These are phyloP conservation scores for Drosophila eohydei DNA, from an alignment of 2,888 invertebrate genomes.

Conservation along the genomic window DNA sequence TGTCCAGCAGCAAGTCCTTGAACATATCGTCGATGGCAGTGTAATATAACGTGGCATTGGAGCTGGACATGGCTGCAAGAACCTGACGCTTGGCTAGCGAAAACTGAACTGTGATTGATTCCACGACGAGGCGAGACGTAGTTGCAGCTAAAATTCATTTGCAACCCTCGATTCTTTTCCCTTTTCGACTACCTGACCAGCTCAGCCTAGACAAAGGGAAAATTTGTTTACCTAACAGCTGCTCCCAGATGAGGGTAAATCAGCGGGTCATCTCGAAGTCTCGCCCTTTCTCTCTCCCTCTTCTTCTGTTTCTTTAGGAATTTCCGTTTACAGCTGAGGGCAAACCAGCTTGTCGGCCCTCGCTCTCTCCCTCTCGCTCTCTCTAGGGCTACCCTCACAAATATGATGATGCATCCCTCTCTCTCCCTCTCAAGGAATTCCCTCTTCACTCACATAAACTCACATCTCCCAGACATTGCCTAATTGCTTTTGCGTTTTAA, in stretches of 20 bases:
- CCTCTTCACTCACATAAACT: background rate
- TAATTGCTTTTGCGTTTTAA: conserved; percentile 6
- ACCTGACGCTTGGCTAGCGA: conserved; percentile 48
- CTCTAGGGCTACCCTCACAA: background rate
- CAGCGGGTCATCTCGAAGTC: conserved; percentile 19
- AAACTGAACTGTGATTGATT: conserved; percentile 63
- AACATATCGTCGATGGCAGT: conserved; percentile 61
- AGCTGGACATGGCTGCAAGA: conserved; percentile 49
- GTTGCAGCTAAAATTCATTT: conserved; percentile 17
- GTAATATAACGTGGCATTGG: conserved; percentile 60
- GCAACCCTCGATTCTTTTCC: conserved; percentile 53
- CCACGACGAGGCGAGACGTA: conserved; percentile 17
- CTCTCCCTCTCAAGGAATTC: background rate
- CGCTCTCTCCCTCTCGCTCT: background rate
- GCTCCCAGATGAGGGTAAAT: conserved; percentile 39
- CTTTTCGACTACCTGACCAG: conserved; percentile 56
- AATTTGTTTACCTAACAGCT: conserved; percentile 54
- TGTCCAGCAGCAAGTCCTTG: conserved; percentile 44
- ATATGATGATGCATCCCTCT: background rate
- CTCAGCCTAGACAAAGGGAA: conserved; percentile 29
- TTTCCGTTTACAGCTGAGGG: background rate
- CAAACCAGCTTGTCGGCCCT: background rate
- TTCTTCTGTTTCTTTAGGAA: background rate
- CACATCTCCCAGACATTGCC: background rate
- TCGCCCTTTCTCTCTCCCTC: conserved; percentile 1